A percentile compares a stretch with the other conserved stretches of the same genome.
These are phyloP conservation scores for Empidonax alnorum DNA, from an alignment of 2,113 vertebrate genomes.

Conservation along the genomic window DNA sequence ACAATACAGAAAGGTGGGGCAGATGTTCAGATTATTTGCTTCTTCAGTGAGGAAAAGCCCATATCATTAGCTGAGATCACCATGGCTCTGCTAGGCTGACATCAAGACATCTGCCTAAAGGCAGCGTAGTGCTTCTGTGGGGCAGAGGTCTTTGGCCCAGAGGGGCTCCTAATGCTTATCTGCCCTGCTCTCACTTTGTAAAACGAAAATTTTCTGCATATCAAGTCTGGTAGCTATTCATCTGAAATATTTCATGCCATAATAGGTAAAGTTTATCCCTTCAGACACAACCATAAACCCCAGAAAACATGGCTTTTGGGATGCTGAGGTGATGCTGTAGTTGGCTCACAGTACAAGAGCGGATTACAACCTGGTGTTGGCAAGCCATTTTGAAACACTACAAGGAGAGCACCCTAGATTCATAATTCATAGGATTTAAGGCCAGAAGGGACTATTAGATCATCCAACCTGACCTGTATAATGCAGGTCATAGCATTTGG, in stretches of 20 bases:
- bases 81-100: not conserved
- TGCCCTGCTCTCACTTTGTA: not conserved
- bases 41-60: not conserved
- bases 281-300: not conserved
- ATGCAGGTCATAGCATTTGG: not conserved
- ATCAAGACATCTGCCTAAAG: not conserved
- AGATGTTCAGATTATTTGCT: not conserved
- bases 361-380: not conserved
- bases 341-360: not conserved
- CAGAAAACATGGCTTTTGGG: not conserved
- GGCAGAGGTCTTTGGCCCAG: not conserved
- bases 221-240: not conserved
- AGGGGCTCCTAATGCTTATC: not conserved
- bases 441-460: not conserved
- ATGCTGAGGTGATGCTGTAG: not conserved
- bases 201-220: not conserved
- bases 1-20: not conserved
- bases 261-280: not conserved
- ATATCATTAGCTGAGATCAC: not conserved
- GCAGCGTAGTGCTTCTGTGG: not conserved
- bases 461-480: not conserved
- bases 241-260: not conserved
- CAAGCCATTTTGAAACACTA: not conserved
- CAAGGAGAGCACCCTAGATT: not conserved
- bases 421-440: constrained; percentile 16